Evolutionary conservation across 2,113 vertebrate species (phyloP).

Genomic region (Gallinago paraguaiae): DNA sequence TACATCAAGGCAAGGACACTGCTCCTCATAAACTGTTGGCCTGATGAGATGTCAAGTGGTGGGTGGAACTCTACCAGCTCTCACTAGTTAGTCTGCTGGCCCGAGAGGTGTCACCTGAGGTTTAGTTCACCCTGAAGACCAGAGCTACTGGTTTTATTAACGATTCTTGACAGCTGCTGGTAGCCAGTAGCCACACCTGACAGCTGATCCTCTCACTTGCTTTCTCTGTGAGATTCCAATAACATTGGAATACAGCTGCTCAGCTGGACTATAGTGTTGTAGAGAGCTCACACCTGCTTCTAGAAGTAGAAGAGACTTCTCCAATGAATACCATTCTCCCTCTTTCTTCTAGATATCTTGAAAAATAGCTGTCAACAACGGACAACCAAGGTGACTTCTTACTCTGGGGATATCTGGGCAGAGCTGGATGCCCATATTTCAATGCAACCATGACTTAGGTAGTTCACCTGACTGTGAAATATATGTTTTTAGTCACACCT

Average conservation of each 20-base stretch:
- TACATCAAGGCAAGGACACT: neutral
- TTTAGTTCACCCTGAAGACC: neutral
- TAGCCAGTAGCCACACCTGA: neutral
- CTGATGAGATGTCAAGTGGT: neutral
- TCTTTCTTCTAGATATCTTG: neutral
- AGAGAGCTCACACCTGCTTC: neutral
- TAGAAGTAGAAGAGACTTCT: neutral
- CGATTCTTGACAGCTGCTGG: neutral
- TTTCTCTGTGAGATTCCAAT: neutral
- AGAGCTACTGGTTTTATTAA: neutral
- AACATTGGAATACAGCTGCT: neutral
- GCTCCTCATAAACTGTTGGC: neutral
- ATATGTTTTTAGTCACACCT: neutral
- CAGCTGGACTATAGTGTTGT: neutral
- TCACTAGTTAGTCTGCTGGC: neutral
- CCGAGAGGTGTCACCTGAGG: rapidly evolving
- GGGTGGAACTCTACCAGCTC: neutral
- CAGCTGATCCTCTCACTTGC: neutral
- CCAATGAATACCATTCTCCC: neutral
- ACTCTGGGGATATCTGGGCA: neutral
- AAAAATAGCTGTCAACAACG: neutral
- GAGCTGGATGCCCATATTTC: neutral
- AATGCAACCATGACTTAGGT: neutral
- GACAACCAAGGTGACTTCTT: neutral
- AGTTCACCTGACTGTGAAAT: neutral